Conservation (phyloP, 2,797 vertebrate genomes). For the Gymnocypris eckloni region DNA sequence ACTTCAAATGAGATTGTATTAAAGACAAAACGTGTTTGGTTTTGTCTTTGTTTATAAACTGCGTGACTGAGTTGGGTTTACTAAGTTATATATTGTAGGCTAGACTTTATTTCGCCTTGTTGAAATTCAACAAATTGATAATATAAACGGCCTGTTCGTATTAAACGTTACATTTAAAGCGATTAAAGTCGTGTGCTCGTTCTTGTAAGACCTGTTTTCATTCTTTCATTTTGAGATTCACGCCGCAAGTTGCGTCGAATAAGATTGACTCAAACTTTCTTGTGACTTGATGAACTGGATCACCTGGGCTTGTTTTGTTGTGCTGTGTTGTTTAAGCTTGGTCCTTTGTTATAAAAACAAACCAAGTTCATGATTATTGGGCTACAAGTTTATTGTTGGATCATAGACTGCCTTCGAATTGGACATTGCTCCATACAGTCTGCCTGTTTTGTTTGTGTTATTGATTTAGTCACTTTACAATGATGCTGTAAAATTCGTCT, state of each 20-base stretch:
- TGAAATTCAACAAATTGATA: neutral
- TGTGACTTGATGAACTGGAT: constrained; percentile 5
- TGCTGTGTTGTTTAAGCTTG: neutral
- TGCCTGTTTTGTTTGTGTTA: constrained; percentile 31
- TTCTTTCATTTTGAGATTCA: neutral
- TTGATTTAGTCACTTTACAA: neutral
- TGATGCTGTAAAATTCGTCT: neutral
- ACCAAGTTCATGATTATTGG: constrained; percentile 71
- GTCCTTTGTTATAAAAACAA: constrained; percentile 49
- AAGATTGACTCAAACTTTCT: constrained; percentile 9
- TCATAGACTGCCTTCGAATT: constrained; percentile 44
- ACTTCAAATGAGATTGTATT: neutral
- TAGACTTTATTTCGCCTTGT: neutral
- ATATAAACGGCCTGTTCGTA: neutral
- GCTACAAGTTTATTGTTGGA: constrained; percentile 74
- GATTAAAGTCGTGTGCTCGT: neutral
- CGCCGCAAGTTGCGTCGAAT: constrained; percentile 15
- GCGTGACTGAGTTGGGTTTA: neutral
- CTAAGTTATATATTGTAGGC: neutral
- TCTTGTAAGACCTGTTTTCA: constrained; percentile 11
- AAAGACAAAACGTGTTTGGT: neutral
- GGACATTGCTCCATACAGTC: constrained; percentile 73
- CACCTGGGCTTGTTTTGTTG: neutral
- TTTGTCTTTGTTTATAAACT: neutral
- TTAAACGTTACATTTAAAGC: fast-evolving